Percentiles rank a stretch among this genome's conserved stretches.
These are phyloP conservation scores for Drosophila macrospina DNA, from an alignment of 2,888 invertebrate genomes.

Conservation along the genomic window DNA sequence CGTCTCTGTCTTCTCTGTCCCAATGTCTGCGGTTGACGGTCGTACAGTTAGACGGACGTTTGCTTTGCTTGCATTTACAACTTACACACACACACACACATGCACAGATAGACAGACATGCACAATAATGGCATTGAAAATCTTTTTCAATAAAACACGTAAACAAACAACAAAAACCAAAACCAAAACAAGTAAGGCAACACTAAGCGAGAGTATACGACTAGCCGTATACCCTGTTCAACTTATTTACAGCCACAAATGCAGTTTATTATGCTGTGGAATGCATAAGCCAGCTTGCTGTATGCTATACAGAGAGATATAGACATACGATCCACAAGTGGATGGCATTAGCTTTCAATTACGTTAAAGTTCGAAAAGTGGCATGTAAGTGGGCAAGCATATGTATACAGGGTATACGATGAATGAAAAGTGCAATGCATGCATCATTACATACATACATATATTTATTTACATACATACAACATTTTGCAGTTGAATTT, in stretches of 20 bases:
- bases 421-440: slow-evolving; percentile 29
- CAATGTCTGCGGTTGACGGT: slow-evolving; percentile 78
- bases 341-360: too few species aligned
- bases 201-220: slow-evolving; percentile 17
- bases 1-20: slow-evolving; percentile 62
- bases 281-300: neutral
- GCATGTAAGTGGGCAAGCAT: too few species aligned
- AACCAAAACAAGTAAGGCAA: slow-evolving; percentile 67
- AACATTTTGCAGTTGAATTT: slow-evolving; percentile 46
- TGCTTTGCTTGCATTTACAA: slow-evolving; percentile 78
- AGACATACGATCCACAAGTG: too few species aligned
- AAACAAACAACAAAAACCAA: slow-evolving; percentile 76
- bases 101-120: slow-evolving; percentile 45
- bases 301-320: too few species aligned
- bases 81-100: slow-evolving; percentile 49
- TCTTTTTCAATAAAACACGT: slow-evolving; percentile 81
- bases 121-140: slow-evolving; percentile 79
- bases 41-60: slow-evolving; percentile 79
- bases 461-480: neutral
- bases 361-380: neutral
- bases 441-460: slow-evolving; percentile 7
- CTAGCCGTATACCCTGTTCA: slow-evolving; percentile 36
- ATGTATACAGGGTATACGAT: slow-evolving; percentile 52
- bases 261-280: neutral
- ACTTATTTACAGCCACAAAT: neutral